Evolutionary conservation across 1,140 invertebrate genomes (phyloP), one percentile per base, ranked within the genome.

Genomic region (Drosophila serrata): DNA sequence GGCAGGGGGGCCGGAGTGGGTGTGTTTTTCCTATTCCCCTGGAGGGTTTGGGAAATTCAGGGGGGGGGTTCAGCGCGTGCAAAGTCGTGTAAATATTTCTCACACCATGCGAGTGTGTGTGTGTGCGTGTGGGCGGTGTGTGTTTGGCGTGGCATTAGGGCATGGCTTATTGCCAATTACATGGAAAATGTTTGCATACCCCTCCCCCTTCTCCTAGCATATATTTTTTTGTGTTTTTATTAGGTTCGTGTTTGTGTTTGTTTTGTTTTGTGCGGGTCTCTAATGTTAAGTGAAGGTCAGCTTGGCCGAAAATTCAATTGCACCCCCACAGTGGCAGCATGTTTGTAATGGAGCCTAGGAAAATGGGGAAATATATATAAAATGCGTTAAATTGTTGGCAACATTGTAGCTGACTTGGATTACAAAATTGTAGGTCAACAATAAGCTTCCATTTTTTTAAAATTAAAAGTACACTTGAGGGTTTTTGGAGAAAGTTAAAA

Each of bases 251-350:
- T 37, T 15, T 37, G 35, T 37, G 63, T 68, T 39, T 59, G 55
- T 53, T 46, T 58, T 51, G 63, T 67, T 68, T 59, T 51, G 39
- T 49, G 17, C 24, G 70, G 55, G 39, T 29, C 51, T 75, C 51
- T 75, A 70, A 78, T 78, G 75, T 78, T 78, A 78, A 78, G 49
- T 74, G 63, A 86, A 85, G 77, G 82, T 85, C 82, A 86, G 45
- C 27, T 9, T n/a, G 45, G 49, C 75, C 40, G 39, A 77, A 75
- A 58, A 72, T 59, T 69, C 65, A 69, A 53, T 49, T 40, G 42
- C 51, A 22, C 33, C 31, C 55, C 22, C 22, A 17, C 40, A 12
- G 61, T 42, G 53, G 7, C 60, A 35, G 80, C 60, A 43, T 69
- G 74, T 86, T 78, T 70, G 73, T 51, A 65, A 64, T 58, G 13